Evolutionary conservation across 64 coral and sea anemone genomes (phyloP).

Genomic region (Pocillopora damicornis): DNA sequence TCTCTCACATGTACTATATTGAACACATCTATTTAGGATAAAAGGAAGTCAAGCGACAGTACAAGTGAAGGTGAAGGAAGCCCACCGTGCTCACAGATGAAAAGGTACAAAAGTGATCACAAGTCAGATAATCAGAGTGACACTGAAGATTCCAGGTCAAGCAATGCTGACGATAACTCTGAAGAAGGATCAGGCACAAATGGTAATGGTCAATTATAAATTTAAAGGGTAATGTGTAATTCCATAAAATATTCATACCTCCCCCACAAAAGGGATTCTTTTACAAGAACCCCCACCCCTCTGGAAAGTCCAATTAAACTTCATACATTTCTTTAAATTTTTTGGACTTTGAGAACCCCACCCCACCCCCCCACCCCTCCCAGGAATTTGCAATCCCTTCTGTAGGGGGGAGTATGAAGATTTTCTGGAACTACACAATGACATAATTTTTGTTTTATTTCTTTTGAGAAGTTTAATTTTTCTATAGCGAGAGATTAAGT

Average conservation of each 20-base stretch:
- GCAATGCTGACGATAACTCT: background rate
- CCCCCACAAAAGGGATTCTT: background rate
- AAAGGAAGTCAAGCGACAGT: background rate
- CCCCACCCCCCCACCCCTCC: too few relatives aligned
- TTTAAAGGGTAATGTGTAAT: background rate
- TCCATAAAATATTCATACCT: background rate
- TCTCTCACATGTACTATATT: too few relatives aligned
- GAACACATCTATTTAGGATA: background rate
- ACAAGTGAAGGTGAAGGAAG: too few relatives aligned
- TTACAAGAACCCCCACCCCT: too few relatives aligned
- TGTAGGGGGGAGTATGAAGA: too few relatives aligned
- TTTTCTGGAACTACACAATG: too few relatives aligned
- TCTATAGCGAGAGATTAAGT: background rate
- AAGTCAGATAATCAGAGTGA: background rate
- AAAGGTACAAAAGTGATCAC: too few relatives aligned
- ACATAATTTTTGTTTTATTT: background rate
- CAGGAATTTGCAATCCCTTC: too few relatives aligned
- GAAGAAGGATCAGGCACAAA: background rate
- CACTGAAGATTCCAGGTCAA: background rate
- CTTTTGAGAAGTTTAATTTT: background rate
- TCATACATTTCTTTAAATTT: too few relatives aligned
- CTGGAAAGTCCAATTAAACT: too few relatives aligned
- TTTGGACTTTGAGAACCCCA: too few relatives aligned
- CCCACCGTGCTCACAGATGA: too few relatives aligned
- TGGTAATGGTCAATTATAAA: background rate